Base-by-base conservation (phyloP, 2,888 invertebrate genomes). In the Blera fallax region DNA sequence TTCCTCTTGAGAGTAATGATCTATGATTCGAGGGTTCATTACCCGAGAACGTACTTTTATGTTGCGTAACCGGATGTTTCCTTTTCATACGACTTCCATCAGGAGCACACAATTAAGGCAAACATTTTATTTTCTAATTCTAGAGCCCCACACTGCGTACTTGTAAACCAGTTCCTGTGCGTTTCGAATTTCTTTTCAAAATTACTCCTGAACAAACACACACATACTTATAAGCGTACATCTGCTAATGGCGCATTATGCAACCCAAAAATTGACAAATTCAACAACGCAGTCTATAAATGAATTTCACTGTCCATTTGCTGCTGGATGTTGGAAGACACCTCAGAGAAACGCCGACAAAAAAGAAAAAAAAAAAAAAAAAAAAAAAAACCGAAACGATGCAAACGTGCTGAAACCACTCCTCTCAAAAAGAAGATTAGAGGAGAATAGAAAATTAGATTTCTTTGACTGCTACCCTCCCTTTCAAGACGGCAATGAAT, bases 401-500 rank as follows among this genome's bases (percentile, higher is more conserved):
- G 32, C 45, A 72, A 72, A 37, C 37, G 10, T 48, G 29, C 11
- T 37, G 24, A 18, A 18, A 11, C 32, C 10, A 18, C 27, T 16
- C 1, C 18, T 18, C 4, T 16, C 29, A 34, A 16, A 56, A 43
- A 62, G 34, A 29, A 10, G 8, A 34, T 29, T 18, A 29, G 29
- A 29, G 5, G 45, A 1, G 10, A 10, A 32, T 1, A 43, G 56
- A 21, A 6, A 37, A 37, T 37, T 45, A 37, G 18, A 52, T 69
- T 69, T 69, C 67, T 65, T 37, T 77, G 67, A 69, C 78, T 14
- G 6, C 34, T 29, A 48, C 18, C 27, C 27, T 48, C n/a, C 65
- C 24, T 1, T 58, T 54, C 60, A 62, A 54, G 60, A 50, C 54
- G 56, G 45, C 27, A 69, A 81, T 76, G 56, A 76, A 76, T 81